Base-by-base conservation (phyloP, 2,888 invertebrate genomes). In the Orthonychiurus folsomi region DNA sequence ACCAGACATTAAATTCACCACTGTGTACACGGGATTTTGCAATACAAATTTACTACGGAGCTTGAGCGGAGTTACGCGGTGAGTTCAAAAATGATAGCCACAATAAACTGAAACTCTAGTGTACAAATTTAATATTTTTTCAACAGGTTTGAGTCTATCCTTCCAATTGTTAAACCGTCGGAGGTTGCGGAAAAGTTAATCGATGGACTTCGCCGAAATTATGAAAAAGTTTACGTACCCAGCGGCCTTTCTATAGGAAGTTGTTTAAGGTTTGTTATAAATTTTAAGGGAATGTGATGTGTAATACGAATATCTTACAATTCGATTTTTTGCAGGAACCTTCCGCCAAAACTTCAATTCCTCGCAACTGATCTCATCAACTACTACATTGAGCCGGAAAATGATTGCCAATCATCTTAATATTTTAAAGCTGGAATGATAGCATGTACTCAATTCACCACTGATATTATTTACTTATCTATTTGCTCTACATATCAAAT, bases 21-120 rank as follows among this genome's bases (percentile, higher is more conserved):
- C 85, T 2, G 80, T 84, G 55, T 85, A 84, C 73, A 85, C 85
- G 0, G 83, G 84, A 66, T 82, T 84, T 66, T 79, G 84, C 21
- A 80, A 79, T 52, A 79, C 77, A 2, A 79, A 83, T 70, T 78
- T 81, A 21, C 76, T 78, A 56, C 79, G 80, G 37, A 82, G 84
- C 74, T 80, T 84, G 67, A 79, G 81, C 72, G 75, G 82, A 28
- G 53, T 28, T 28, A 62, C 63, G n/a, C 60, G 64, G 67, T 67
- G 57, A 25, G 20, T 50, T 12, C 2, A 12, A 52, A 9, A 20
- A 52, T 12, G 21, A 25, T 15, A 5, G 52, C 52, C 5, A 59
- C 15, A 24, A 50, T 12, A 9, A 52, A 52, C 20, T 26, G n/a
- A n/a, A n/a, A n/a, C n/a, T n/a, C n/a, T n/a, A n/a, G n/a, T 59